Evolutionary conservation across 2,113 vertebrate genomes (phyloP).

Genomic region (Bagarius yarrelli): DNA sequence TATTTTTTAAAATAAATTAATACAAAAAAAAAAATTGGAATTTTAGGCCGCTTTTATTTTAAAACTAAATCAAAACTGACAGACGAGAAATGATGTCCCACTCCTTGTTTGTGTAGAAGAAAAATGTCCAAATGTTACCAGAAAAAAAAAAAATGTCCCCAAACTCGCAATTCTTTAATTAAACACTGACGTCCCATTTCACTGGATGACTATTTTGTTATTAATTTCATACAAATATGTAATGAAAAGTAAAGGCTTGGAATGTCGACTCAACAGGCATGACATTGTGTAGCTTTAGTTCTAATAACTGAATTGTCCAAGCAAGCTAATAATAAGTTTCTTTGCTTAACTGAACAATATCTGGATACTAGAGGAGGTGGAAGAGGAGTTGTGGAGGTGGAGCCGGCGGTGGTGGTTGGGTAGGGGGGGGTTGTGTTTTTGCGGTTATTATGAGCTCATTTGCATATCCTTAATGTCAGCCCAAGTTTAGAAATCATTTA

Average conservation of each 20-base stretch:
- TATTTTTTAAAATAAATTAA: no score
- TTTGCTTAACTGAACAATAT: not conserved
- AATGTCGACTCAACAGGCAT: not conserved
- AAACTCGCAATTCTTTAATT: not conserved
- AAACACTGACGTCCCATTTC: conserved; percentile 27
- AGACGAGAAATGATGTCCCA: not conserved
- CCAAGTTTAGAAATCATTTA: conserved; percentile 27
- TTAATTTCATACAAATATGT: conserved; percentile 26
- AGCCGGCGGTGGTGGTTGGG: not conserved
- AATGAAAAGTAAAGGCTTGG: conserved; percentile 22
- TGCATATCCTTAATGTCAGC: conserved; percentile 32
- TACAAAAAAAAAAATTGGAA: no score
- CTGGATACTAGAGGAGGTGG: not conserved
- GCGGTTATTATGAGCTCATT: conserved; percentile 24
- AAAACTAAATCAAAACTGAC: no score
- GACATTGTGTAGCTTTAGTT: not conserved
- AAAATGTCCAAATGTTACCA: not conserved
- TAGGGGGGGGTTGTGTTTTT: not conserved
- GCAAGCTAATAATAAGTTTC: not conserved
- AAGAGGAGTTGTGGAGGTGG: not conserved
- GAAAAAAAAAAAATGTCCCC: no score
- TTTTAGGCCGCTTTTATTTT: no score
- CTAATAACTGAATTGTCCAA: not conserved
- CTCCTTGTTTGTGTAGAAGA: not conserved
- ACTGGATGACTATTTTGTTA: conserved; percentile 18